phyloP scores from a whole-genome alignment of 2,888 invertebrate genomes.

The Cyrtodaria siliqua region DNA sequence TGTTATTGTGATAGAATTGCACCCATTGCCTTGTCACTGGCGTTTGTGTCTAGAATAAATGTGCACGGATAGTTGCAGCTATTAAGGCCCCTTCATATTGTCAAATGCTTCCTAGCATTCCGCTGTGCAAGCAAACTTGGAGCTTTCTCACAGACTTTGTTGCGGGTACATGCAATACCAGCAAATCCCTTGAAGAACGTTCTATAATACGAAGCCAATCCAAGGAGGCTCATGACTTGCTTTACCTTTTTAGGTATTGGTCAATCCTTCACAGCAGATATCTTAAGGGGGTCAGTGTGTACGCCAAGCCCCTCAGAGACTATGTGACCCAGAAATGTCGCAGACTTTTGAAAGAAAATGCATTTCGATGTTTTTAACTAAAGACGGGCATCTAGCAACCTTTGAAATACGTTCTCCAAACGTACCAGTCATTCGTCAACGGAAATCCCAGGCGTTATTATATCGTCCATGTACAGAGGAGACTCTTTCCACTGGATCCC shows the following conservation, averaged over 20 bases:
- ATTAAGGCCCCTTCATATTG: constrained; percentile 8
- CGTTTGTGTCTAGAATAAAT: constrained; percentile 45
- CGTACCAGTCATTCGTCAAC: constrained; percentile 21
- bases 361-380: constrained; percentile 47
- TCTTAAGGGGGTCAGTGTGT: constrained; percentile 36
- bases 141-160: constrained; percentile 30
- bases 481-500: constrained; percentile 51
- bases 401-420: constrained; percentile 28
- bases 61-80: constrained; percentile 15
- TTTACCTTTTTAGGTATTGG: constrained; percentile 20
- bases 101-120: constrained; percentile 32
- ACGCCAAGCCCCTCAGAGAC: constrained; percentile 31
- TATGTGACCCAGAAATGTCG: constrained; percentile 36
- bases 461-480: constrained; percentile 48
- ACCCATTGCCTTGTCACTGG: constrained; percentile 16
- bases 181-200: constrained; percentile 35
- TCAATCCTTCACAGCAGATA: constrained; percentile 26
- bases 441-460: constrained; percentile 24
- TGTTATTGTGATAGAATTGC: constrained; percentile 42
- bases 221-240: constrained; percentile 39
- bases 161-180: constrained; percentile 26
- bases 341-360: constrained; percentile 29
- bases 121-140: constrained; percentile 37
- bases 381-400: constrained; percentile 25
- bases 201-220: constrained; percentile 34